Base-by-base conservation (phyloP, 2,797 vertebrate genomes). In the Enteromius afrohamiltoni region DNA sequence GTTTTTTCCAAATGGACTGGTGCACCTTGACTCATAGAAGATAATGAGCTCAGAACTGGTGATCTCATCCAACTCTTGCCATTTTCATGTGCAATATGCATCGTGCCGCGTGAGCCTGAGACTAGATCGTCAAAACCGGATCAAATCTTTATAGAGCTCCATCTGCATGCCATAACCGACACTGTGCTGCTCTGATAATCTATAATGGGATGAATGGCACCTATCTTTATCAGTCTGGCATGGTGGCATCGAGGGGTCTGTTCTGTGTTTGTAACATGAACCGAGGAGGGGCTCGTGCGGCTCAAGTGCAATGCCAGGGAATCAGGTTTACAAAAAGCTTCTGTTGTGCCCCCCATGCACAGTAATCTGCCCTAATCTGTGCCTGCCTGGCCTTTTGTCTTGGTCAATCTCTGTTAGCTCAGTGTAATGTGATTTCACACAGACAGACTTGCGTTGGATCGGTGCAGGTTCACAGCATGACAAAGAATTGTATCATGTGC, bases 351-450 rank as follows among this genome's bases (percentile, higher is more conserved):
- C 68, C 60, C 70, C 31, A 55, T 69, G 74, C 71, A 47, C 81
- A 81, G 16, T 79, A 86, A 87, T 88, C 88, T 73, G 80, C 73
- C 68, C 82, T 82, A 85, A 89, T 88, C 84, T 87, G 67, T 83
- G 55, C 45, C 83, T 79, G 62, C 67, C 83, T 82, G 70, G 74
- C 14, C 78, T 75, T n/a, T 79, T 85, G 84, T 83, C n/a, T 29
- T 85, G 80, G 71, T 83, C 85, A 83, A n/a, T 85, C 77, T 83
- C 73, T 58, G 73, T 86, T 76, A 42, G 55, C 76, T 82, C 69
- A 45, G 78, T 53, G 77, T 79, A 82, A 77, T 62, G 40, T 83
- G 83, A 77, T 79, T 80, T 68, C 80, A 53, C 55, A 17, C 45
- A 67, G 8, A 55, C n/a, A 55, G 37, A 74, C 11, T 26, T 51